Percentiles rank a stretch among this genome's conserved stretches.
Conservation (phyloP, 2,888 invertebrate genomes). For the Trichopria drosophilae region DNA sequence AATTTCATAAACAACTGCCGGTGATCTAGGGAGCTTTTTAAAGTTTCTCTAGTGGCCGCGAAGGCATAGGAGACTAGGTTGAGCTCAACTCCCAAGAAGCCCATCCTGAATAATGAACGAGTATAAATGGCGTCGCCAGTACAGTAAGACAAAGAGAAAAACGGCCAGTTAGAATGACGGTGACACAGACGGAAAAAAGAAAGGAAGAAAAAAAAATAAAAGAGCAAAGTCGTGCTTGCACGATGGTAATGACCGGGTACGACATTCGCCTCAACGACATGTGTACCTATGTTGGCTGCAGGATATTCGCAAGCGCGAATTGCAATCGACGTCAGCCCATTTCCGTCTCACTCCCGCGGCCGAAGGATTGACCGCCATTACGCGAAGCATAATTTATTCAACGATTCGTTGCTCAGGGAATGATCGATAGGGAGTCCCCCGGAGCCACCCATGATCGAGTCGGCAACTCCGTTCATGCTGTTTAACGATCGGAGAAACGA, state of each 20-base stretch:
- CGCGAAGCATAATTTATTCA: slow-evolving; percentile 46
- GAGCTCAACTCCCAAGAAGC: slow-evolving; percentile 25
- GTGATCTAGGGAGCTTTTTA: no score
- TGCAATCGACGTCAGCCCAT: slow-evolving; percentile 28
- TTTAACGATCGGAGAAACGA: slow-evolving; percentile 1
- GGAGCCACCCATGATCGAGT: slow-evolving; percentile 34
- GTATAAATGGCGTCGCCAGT: slow-evolving; percentile 34
- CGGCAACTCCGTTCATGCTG: slow-evolving; percentile 4
- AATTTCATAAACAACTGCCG: no score
- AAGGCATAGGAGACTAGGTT: no score
- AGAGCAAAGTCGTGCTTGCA: slow-evolving; percentile 31
- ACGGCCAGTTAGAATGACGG: no score
- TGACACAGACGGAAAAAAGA: no score
- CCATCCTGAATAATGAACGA: slow-evolving; percentile 33
- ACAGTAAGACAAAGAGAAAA: no score
- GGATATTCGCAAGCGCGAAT: slow-evolving; percentile 34
- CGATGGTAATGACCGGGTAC: slow-evolving; percentile 33
- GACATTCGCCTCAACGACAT: neutral
- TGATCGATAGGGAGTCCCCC: slow-evolving; percentile 41
- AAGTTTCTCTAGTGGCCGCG: no score
- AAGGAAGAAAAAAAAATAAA: slow-evolving; percentile 11
- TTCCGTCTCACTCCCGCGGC: slow-evolving; percentile 30
- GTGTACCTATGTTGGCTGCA: neutral
- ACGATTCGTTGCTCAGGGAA: slow-evolving; percentile 36
- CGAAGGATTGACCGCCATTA: slow-evolving; percentile 40